Percentiles rank a stretch among this genome's conserved stretches.
Conservation (phyloP, 1,140 invertebrate genomes). For the Orussus abietinus region DNA sequence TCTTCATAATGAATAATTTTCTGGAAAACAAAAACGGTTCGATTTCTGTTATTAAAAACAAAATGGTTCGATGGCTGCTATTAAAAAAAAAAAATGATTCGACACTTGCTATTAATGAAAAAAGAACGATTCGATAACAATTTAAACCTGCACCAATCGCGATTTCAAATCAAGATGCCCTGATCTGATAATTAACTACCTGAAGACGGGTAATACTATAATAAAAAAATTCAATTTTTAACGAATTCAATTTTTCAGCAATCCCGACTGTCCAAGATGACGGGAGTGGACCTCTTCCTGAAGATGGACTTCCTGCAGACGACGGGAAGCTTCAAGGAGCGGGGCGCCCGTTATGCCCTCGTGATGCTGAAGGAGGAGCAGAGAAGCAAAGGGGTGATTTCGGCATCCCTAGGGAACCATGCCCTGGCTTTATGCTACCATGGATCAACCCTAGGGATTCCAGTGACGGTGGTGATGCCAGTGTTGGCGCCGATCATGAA, state of each 20-base stretch:
- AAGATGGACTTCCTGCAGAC: constrained; percentile 92
- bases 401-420: constrained; percentile 90
- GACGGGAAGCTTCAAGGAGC: constrained; percentile 92
- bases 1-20: too few relatives aligned
- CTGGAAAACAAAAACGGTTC: constrained; percentile 14
- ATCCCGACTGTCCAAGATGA: constrained; percentile 73
- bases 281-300: constrained; percentile 82
- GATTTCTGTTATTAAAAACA: too few relatives aligned
- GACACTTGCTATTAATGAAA: too few relatives aligned
- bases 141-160: too few relatives aligned
- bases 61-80: too few relatives aligned
- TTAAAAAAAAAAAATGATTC: too few relatives aligned
- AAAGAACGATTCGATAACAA: too few relatives aligned
- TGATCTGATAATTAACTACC: background rate
- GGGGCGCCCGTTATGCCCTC: constrained; percentile 84
- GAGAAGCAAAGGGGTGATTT: constrained; percentile 76
- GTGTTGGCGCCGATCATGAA: constrained; percentile 90
- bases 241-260: constrained; percentile 61
- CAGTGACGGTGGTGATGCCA: constrained; percentile 92
- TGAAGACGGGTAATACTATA: constrained; percentile 12
- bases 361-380: constrained; percentile 70
- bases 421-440: constrained; percentile 86
- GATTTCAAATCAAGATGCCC: background rate
- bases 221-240: too few relatives aligned
- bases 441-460: constrained; percentile 73